Percentiles rank a stretch among this genome's conserved stretches.
Evolutionary conservation across 2,797 vertebrate genomes (phyloP).

Genomic region (Gymnoscopelus braueri): DNA sequence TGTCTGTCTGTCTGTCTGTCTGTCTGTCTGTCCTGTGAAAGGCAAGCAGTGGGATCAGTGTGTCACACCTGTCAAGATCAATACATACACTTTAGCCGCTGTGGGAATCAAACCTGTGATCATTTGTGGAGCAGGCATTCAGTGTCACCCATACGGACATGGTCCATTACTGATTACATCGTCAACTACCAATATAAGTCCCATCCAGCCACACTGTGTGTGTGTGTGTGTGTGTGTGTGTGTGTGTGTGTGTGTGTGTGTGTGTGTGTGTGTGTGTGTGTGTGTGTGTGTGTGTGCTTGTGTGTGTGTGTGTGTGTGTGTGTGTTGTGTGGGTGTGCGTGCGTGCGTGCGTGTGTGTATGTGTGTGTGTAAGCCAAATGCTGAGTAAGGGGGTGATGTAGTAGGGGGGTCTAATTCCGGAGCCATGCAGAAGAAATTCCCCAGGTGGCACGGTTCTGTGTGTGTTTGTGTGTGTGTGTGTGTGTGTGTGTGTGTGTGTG

Average conservation of each 20-base stretch:
- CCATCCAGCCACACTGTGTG: not conserved
- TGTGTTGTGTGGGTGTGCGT: not conserved
- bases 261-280: constrained; percentile 10
- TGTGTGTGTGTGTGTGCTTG: constrained; percentile 4
- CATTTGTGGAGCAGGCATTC: too few relatives aligned
- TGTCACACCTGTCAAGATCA: too few relatives aligned
- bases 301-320: not conserved
- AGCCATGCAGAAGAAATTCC: constrained; percentile 36
- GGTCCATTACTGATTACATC: too few relatives aligned
- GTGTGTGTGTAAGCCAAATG: constrained; percentile 23
- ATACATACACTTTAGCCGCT: too few relatives aligned
- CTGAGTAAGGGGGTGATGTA: constrained; percentile 44
- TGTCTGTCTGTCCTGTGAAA: too few relatives aligned
- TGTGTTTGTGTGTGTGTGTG: not conserved
- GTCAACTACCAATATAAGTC: too few relatives aligned
- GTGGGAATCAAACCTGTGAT: too few relatives aligned
- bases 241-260: not conserved
- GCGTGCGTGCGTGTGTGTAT: constrained; percentile 7
- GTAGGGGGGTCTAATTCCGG: constrained; percentile 34
- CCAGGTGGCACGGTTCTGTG: constrained; percentile 26
- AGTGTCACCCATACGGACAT: too few relatives aligned
- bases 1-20: too few relatives aligned
- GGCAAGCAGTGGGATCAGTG: too few relatives aligned
- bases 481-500: constrained; percentile 4
- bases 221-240: not conserved